A percentile compares a stretch with the other conserved stretches of the same genome.
Evolutionary conservation across 2,888 invertebrate species (phyloP).

Genomic region (Ypsolopha sequella): DNA sequence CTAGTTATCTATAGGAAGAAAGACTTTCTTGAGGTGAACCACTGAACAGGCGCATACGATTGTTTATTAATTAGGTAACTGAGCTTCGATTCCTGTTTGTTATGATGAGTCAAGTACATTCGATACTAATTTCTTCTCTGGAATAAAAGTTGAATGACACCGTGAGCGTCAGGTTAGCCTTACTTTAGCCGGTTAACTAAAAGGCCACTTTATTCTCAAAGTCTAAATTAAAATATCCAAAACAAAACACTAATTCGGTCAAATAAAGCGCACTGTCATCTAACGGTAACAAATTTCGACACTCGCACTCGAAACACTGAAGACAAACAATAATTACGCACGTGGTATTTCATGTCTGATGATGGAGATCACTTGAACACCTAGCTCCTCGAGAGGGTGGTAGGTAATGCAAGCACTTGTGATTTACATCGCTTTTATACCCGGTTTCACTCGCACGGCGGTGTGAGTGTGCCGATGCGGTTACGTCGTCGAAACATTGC

Average conservation of each 20-base stretch:
- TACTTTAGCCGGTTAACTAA: too few species aligned
- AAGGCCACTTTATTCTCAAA: too few species aligned
- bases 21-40: background rate
- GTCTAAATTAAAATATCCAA: too few species aligned
- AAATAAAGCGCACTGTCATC: background rate
- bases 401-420: slow-evolving; percentile 54
- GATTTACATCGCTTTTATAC: slow-evolving; percentile 69
- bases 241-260: background rate
- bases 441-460: slow-evolving; percentile 43
- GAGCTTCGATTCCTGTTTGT: too few species aligned
- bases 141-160: too few species aligned
- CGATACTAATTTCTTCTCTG: too few species aligned
- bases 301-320: slow-evolving; percentile 18
- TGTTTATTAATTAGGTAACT: background rate
- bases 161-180: too few species aligned
- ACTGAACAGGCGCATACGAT: slow-evolving; percentile 1
- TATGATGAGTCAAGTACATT: too few species aligned
- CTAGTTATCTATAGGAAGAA: background rate
- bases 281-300: slow-evolving; percentile 1
- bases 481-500: slow-evolving; percentile 36
- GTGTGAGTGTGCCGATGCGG: slow-evolving; percentile 20
- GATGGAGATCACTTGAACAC: slow-evolving; percentile 31
- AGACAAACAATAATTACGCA: slow-evolving; percentile 33
- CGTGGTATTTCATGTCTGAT: slow-evolving; percentile 50
- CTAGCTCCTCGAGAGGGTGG: slow-evolving; percentile 51